Percentiles rank a stretch among this genome's conserved stretches.
phyloP scores from a whole-genome alignment of 2,113 vertebrate genomes.

The Trichechus manatus region DNA sequence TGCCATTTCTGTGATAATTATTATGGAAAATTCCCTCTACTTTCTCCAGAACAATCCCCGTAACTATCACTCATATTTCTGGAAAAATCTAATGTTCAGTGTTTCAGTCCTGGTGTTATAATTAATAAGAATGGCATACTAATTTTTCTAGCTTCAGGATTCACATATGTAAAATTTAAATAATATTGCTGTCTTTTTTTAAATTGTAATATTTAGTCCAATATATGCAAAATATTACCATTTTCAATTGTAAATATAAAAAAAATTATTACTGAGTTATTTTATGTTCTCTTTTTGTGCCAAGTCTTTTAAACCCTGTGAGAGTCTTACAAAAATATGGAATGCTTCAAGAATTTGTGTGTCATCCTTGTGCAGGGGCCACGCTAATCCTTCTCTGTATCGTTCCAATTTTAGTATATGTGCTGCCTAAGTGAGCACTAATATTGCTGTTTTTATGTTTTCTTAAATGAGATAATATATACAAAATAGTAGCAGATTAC shows the following conservation, averaged over 20 bases:
- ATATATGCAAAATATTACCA: neutral
- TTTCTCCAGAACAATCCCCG: neutral
- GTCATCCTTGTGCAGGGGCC: too few relatives aligned
- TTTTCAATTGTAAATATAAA: too few relatives aligned
- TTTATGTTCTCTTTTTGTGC: too few relatives aligned
- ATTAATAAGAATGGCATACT: neutral
- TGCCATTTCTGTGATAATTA: neutral
- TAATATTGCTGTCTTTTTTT: neutral
- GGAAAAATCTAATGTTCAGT: neutral
- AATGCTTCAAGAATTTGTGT: too few relatives aligned
- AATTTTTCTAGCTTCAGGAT: neutral
- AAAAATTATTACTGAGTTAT: too few relatives aligned
- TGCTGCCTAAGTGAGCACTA: too few relatives aligned
- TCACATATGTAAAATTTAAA: conserved; percentile 1
- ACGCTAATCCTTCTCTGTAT: too few relatives aligned
- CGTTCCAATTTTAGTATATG: too few relatives aligned
- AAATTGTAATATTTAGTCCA: neutral
- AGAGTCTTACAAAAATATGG: too few relatives aligned
- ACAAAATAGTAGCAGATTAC: neutral
- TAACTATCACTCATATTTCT: neutral
- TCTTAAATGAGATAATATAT: conserved; percentile 40
- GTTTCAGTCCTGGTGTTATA: conserved; percentile 22
- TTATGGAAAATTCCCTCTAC: neutral
- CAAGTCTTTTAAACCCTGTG: too few relatives aligned
- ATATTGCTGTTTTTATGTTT: neutral